phyloP scores from a whole-genome alignment of 1,140 invertebrate genomes.

The Caenorhabditis inopinata region DNA sequence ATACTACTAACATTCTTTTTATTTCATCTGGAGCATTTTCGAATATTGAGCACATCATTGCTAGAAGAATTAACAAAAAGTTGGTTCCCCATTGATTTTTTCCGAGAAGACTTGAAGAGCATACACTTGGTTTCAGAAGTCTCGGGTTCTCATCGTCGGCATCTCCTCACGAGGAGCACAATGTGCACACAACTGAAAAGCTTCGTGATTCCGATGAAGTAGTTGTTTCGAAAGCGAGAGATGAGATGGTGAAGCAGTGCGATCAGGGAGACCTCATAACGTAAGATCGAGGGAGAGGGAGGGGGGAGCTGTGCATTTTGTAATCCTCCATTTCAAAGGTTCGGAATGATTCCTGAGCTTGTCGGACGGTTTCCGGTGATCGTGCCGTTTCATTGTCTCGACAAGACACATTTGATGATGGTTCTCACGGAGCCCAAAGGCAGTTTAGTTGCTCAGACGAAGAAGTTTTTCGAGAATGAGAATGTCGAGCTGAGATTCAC shows the following conservation, averaged over 20 bases:
- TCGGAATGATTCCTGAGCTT: constrained; percentile 93
- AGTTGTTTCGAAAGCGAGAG: neutral
- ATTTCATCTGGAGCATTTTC: constrained; percentile 98
- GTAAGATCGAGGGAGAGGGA: too few relatives aligned
- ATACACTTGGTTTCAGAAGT: neutral
- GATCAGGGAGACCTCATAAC: constrained; percentile 96
- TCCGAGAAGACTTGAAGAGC: neutral
- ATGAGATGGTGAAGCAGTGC: constrained; percentile 78
- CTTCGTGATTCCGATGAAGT: constrained; percentile 11
- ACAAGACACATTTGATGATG: constrained; percentile 66
- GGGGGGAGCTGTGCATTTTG: too few relatives aligned
- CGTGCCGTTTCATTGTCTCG: constrained; percentile 93
- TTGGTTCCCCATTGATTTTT: neutral
- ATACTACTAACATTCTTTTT: constrained; percentile 98
- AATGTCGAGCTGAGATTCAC: constrained; percentile 72
- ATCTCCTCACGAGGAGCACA: neutral
- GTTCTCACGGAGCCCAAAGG: constrained; percentile 14
- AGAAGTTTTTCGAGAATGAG: neutral
- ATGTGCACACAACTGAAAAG: neutral
- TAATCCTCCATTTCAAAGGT: too few relatives aligned
- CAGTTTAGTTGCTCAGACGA: constrained; percentile 1
- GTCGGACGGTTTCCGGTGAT: constrained; percentile 92
- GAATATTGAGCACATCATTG: constrained; percentile 85
- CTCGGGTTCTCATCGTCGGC: constrained; percentile 15
- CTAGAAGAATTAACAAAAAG: constrained; percentile 79